These are phyloP conservation scores for Sarcoramphus papa DNA, from an alignment of 2,797 vertebrate genomes.

Conservation along the genomic window DNA sequence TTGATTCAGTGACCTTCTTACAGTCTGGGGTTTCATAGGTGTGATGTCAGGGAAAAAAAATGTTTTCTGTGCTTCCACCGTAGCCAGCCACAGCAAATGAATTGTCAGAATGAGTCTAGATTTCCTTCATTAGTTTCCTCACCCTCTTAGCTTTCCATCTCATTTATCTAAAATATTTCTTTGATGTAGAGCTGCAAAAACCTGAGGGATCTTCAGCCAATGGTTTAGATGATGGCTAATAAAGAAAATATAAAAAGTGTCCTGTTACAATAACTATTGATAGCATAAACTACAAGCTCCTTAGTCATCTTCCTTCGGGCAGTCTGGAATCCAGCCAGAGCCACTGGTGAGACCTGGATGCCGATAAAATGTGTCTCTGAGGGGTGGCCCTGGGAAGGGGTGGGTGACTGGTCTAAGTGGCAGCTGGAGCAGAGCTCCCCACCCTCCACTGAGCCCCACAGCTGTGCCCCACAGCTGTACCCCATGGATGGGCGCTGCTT, in stretches of 20 bases:
- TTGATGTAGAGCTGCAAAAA: background rate
- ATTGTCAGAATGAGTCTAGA: background rate
- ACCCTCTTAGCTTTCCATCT: background rate
- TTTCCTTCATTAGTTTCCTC: background rate
- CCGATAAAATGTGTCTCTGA: background rate
- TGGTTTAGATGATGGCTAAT: background rate
- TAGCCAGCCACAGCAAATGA: background rate
- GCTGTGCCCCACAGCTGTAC: background rate
- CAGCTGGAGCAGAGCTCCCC: background rate
- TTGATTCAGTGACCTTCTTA: background rate
- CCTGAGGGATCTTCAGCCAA: background rate
- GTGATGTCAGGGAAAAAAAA: background rate
- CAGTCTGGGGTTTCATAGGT: background rate
- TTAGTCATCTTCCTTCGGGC: background rate
- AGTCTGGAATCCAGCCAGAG: background rate
- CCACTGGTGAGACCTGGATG: background rate
- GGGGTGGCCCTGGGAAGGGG: background rate
- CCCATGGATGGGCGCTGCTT: accelerated
- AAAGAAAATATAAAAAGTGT: background rate
- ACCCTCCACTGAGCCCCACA: accelerated
- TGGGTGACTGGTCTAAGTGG: background rate
- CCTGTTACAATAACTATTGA: background rate
- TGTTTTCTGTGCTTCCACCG: background rate
- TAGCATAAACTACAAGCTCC: background rate
- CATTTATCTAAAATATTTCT: background rate